Conservation (phyloP, 2,888 invertebrate genomes). For the Cosmopolites sordidus region DNA sequence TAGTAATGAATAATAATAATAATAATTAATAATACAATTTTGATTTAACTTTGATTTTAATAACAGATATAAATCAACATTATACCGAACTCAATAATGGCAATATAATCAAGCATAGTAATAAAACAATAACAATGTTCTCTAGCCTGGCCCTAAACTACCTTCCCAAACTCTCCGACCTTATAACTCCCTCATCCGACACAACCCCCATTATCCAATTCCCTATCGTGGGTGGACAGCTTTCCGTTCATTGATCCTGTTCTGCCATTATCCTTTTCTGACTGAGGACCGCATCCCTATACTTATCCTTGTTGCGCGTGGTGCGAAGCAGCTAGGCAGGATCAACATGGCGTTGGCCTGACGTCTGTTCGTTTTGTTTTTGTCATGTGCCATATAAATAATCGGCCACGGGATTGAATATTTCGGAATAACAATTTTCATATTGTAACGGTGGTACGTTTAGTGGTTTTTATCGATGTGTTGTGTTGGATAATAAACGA, state of each 20-base stretch:
- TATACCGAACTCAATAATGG: too few species aligned
- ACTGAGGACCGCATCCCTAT: conserved; percentile 24
- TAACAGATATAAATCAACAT: too few species aligned
- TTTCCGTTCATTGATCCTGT: conserved; percentile 35
- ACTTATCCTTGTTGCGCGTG: conserved; percentile 13
- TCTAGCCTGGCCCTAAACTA: too few species aligned
- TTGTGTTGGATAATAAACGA: not conserved
- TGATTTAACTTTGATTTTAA: too few species aligned
- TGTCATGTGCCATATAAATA: not conserved
- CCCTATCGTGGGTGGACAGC: conserved; percentile 28
- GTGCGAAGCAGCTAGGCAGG: conserved; percentile 12
- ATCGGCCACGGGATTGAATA: too few species aligned
- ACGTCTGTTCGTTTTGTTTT: not conserved
- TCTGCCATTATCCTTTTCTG: conserved; percentile 18
- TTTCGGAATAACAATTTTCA: conserved; percentile 8
- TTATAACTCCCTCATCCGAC: not conserved
- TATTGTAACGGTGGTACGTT: conserved; percentile 2
- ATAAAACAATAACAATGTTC: too few species aligned
- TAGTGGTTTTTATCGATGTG: not conserved
- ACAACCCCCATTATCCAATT: conserved; percentile 8
- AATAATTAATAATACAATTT: too few species aligned
- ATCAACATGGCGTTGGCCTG: conserved; percentile 34
- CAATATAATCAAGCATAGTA: too few species aligned
- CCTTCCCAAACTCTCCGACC: not conserved
- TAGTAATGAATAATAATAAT: too few species aligned